Percentiles rank a stretch among this genome's conserved stretches.
Evolutionary conservation across 35 echinoderm and acorn worm genomes (phyloP).

Genomic region (Nesometra sesokonis): DNA sequence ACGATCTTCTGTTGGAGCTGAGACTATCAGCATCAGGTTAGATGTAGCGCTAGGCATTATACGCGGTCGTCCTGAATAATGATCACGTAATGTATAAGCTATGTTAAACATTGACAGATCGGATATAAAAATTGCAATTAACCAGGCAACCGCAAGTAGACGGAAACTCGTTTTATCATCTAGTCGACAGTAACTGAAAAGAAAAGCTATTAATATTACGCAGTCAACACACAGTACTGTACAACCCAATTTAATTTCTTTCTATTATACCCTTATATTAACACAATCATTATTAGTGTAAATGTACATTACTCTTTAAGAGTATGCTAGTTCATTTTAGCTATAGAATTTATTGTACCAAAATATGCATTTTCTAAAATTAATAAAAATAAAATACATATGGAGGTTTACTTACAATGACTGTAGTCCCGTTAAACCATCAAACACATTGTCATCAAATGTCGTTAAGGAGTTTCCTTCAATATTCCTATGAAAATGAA

Average conservation of each 20-base stretch:
- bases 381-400: not conserved
- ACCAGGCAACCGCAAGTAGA: conserved; percentile 45
- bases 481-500: conserved; percentile 32
- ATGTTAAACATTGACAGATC: conserved; percentile 42
- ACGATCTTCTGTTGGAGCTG: conserved; percentile 37
- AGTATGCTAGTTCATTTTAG: too few species aligned
- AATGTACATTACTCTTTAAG: too few species aligned
- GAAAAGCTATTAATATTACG: conserved; percentile 65
- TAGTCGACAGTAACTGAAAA: conserved; percentile 64
- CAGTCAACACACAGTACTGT: conserved; percentile 79
- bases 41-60: conserved; percentile 72
- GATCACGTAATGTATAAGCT: conserved; percentile 35
- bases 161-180: conserved; percentile 60
- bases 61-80: conserved; percentile 77
- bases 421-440: conserved; percentile 35
- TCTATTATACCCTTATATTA: too few species aligned
- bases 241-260: too few species aligned
- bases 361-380: too few species aligned
- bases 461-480: conserved; percentile 12
- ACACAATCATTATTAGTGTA: too few species aligned
- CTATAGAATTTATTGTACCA: too few species aligned
- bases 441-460: conserved; percentile 41
- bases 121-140: conserved; percentile 55
- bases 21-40: too few species aligned
- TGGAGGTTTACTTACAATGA: conserved; percentile 38